phyloP scores from a whole-genome alignment of 2,113 vertebrate species.

The Leptocoma aspasia region DNA sequence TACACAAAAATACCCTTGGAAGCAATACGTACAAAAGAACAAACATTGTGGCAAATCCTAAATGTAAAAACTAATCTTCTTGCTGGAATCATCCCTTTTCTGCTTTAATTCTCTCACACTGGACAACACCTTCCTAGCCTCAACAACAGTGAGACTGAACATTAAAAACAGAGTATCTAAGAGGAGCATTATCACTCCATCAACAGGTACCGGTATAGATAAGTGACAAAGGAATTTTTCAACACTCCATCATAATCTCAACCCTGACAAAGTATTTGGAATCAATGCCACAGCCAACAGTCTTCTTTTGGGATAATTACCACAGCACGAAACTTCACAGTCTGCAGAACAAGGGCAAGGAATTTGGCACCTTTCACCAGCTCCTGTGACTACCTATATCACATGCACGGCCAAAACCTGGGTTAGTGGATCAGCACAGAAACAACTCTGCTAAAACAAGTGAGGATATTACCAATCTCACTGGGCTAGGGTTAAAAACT shows the following conservation, averaged over 20 bases:
- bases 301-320: background rate
- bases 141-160: background rate
- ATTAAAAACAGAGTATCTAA: background rate
- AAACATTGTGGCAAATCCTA: background rate
- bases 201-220: accelerated
- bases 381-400: background rate
- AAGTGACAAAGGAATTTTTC: background rate
- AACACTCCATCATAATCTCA: background rate
- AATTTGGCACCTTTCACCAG: background rate
- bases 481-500: background rate
- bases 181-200: background rate
- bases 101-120: background rate
- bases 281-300: background rate
- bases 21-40: background rate
- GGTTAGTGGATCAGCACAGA: background rate
- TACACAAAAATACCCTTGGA: background rate
- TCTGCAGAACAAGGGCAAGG: background rate
- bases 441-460: background rate
- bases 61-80: background rate
- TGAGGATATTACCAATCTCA: background rate
- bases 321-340: background rate
- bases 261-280: background rate
- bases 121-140: background rate
- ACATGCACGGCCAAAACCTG: background rate
- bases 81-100: background rate